Conservation (phyloP, 2,797 vertebrate species). For the Pelodytes ibericus region DNA sequence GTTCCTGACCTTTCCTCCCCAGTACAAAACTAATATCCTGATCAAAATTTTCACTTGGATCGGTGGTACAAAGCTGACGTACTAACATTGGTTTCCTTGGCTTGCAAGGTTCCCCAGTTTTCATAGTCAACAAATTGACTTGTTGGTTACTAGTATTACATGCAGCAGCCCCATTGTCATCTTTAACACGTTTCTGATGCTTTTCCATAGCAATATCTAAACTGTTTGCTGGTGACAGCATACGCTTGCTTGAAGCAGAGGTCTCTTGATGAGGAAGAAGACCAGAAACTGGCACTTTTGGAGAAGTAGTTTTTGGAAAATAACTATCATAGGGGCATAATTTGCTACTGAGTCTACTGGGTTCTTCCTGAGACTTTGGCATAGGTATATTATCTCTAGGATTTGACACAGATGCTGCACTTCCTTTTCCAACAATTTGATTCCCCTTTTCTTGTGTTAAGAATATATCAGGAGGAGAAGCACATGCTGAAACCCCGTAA, state of each 20-base stretch:
- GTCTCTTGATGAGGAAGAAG: constrained; percentile 92
- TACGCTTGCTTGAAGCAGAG: constrained; percentile 94
- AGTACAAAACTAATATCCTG: constrained; percentile 73
- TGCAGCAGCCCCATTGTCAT: constrained; percentile 89
- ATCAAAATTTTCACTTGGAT: constrained; percentile 85
- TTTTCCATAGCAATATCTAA: constrained; percentile 99
- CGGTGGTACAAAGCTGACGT: constrained; percentile 91
- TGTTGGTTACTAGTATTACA: constrained; percentile 81
- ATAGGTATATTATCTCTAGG: constrained; percentile 69
- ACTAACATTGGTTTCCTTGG: constrained; percentile 91
- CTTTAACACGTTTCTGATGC: constrained; percentile 95
- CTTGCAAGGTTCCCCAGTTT: constrained; percentile 78
- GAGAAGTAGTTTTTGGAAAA: constrained; percentile 67
- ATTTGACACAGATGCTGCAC: constrained; percentile 62
- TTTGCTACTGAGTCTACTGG: constrained; percentile 67
- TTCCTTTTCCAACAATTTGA: constrained; percentile 73
- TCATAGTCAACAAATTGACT: constrained; percentile 75
- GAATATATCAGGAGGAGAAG: constrained; percentile 88
- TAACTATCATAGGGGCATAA: constrained; percentile 66
- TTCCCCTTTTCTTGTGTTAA: constrained; percentile 89
- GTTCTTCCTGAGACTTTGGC: constrained; percentile 73
- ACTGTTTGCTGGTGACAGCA: constrained; percentile 97
- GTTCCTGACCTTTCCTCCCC: constrained; percentile 63
- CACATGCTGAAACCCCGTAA: constrained; percentile 73
- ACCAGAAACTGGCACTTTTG: constrained; percentile 83